Conservation (phyloP, 1,140 invertebrate species). For the Cydia amplana region DNA sequence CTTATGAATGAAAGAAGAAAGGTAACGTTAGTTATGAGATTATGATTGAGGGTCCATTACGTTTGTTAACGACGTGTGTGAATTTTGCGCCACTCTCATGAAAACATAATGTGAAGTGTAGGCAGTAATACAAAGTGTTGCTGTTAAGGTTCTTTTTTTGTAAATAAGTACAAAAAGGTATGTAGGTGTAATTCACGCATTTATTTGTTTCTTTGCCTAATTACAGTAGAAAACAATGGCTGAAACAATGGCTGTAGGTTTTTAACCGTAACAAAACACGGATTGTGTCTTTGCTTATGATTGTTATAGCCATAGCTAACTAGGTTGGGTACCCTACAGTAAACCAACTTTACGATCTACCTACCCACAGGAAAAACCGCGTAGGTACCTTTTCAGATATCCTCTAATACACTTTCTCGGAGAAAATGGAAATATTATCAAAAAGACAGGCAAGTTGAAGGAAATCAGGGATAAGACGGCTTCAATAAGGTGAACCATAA, state of each 20-base stretch:
- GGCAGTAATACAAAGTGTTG: no score
- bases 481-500: conserved; percentile 25
- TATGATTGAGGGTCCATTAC: conserved; percentile 1
- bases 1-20: not conserved
- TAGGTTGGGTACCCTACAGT: not conserved
- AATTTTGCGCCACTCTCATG: not conserved
- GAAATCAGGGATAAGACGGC: conserved; percentile 20
- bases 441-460: conserved; percentile 17
- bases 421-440: conserved; percentile 17
- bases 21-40: conserved; percentile 5
- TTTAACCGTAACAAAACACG: no score
- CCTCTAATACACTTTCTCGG: not conserved
- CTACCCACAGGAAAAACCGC: not conserved
- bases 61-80: not conserved
- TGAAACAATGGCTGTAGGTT: not conserved
- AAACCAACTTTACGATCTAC: conserved; percentile 8
- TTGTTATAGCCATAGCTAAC: not conserved
- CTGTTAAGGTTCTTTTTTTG: no score
- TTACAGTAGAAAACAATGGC: not conserved
- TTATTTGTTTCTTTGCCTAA: no score
- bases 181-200: no score
- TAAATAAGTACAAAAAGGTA: no score
- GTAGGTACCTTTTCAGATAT: not conserved
- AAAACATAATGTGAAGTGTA: not conserved
- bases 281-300: not conserved